Conservation (phyloP, 2,888 invertebrate species). For the Lucinisca nassula region DNA sequence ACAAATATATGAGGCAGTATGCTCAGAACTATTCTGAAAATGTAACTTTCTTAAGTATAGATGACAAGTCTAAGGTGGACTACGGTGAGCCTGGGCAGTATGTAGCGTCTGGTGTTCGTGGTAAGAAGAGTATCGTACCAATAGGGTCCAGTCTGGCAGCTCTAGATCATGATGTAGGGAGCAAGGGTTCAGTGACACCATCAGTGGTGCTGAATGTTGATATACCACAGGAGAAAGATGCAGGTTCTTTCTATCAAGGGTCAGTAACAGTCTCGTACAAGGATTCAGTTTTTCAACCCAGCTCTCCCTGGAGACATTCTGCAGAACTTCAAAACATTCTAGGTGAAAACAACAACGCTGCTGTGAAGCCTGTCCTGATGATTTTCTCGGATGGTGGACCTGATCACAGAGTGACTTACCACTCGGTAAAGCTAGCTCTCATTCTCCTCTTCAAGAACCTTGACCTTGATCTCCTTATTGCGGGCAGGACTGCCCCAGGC, state of each 20-base stretch:
- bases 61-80: slow-evolving; percentile 41
- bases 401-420: slow-evolving; percentile 37
- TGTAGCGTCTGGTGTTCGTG: slow-evolving; percentile 70
- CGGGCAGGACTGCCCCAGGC: neutral
- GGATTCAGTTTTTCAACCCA: slow-evolving; percentile 60
- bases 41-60: slow-evolving; percentile 19
- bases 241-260: slow-evolving; percentile 63
- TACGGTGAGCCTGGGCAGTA: slow-evolving; percentile 45
- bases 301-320: slow-evolving; percentile 32
- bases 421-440: slow-evolving; percentile 45
- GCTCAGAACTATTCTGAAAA: slow-evolving; percentile 13
- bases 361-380: slow-evolving; percentile 4
- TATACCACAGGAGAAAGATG: slow-evolving; percentile 47
- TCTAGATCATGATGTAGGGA: slow-evolving; percentile 64
- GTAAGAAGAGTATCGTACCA: slow-evolving; percentile 66
- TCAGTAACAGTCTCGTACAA: slow-evolving; percentile 51
- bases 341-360: neutral
- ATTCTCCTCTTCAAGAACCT: slow-evolving; percentile 2
- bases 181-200: slow-evolving; percentile 67
- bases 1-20: slow-evolving; percentile 48
- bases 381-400: slow-evolving; percentile 54
- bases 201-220: slow-evolving; percentile 60
- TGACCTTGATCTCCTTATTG: neutral
- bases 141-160: slow-evolving; percentile 18
- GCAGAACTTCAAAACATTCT: slow-evolving; percentile 26